Conservation (phyloP, 2,113 vertebrate genomes). For the Planiliza haematocheilus region DNA sequence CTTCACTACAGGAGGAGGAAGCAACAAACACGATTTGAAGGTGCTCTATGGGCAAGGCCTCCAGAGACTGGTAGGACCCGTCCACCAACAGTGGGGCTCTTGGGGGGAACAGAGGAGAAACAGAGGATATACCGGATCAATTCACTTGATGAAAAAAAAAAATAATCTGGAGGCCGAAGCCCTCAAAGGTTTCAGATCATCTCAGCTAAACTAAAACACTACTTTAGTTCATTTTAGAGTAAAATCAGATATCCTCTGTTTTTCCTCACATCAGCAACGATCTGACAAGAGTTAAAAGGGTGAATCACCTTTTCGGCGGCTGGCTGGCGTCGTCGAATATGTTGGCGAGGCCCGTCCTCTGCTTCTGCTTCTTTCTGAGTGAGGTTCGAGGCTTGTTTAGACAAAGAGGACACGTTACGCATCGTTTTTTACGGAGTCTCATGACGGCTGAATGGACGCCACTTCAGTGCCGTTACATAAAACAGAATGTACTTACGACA, state of each 20-base stretch:
- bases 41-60: conserved; percentile 78
- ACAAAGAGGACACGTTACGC: conserved; percentile 12
- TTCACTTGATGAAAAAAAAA: conserved; percentile 9
- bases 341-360: conserved; percentile 59
- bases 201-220: neutral
- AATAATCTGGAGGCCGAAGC: conserved; percentile 19
- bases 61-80: conserved; percentile 78
- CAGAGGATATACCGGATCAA: conserved; percentile 70
- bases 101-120: conserved; percentile 73
- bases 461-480: neutral
- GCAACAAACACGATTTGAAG: conserved; percentile 82
- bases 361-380: conserved; percentile 78
- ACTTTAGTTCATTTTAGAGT: conserved; percentile 23
- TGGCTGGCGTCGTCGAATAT: conserved; percentile 70
- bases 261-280: conserved; percentile 55
- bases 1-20: conserved; percentile 78
- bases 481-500: conserved; percentile 65
- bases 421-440: neutral
- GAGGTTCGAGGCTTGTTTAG: conserved; percentile 66
- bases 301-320: conserved; percentile 68
- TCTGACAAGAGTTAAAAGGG: conserved; percentile 22
- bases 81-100: conserved; percentile 75
- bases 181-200: conserved; percentile 16
- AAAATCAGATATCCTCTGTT: conserved; percentile 75
- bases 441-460: too few relatives aligned